Conservation (phyloP, 2,113 vertebrate genomes). For the Halcyon malimbica region DNA sequence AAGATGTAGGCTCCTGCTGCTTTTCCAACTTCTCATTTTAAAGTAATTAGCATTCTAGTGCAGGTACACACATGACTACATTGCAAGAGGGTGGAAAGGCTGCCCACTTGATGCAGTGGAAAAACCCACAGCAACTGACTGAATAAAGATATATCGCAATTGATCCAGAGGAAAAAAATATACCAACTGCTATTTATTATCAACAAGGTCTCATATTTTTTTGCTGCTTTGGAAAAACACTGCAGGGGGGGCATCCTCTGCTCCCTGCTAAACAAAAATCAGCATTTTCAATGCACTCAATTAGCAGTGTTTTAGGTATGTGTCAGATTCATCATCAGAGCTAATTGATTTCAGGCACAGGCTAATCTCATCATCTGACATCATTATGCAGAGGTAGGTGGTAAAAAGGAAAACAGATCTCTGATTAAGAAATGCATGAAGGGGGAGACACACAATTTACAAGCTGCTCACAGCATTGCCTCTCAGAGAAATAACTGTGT, state of each 20-base stretch:
- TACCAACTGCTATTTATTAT: neutral
- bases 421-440: constrained; percentile 21
- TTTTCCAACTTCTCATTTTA: constrained; percentile 29
- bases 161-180: neutral
- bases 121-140: neutral
- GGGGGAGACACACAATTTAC: neutral
- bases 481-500: neutral
- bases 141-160: neutral
- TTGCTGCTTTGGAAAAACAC: neutral
- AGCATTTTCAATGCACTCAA: constrained; percentile 12
- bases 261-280: constrained; percentile 3
- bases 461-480: neutral
- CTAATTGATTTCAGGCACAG: constrained; percentile 40
- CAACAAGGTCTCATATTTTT: neutral
- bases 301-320: constrained; percentile 20
- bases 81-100: neutral
- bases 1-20: neutral
- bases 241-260: neutral
- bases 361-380: constrained; percentile 22
- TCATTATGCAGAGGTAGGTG: constrained; percentile 29
- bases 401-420: constrained; percentile 46
- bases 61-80: neutral
- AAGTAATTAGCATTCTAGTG: constrained; percentile 18
- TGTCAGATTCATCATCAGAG: constrained; percentile 39
- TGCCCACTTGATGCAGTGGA: neutral